Percentiles rank a stretch among this genome's conserved stretches.
Evolutionary conservation across 2,113 vertebrate species (phyloP).

Genomic region (Canis aureus): DNA sequence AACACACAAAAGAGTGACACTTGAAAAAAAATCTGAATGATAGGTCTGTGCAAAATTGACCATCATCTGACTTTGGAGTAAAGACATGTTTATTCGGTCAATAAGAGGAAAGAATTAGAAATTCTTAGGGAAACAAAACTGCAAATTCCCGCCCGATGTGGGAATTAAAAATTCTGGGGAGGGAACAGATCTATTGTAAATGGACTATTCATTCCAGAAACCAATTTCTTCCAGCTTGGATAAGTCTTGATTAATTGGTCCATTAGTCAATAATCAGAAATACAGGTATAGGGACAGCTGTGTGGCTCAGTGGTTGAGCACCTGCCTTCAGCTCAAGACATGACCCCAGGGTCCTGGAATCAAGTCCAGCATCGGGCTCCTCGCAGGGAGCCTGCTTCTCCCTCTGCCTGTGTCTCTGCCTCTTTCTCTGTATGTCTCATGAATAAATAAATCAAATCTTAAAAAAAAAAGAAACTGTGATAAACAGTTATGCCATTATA

Average conservation of each 20-base stretch:
- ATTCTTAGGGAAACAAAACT: conserved; percentile 27
- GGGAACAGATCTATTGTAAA: neutral
- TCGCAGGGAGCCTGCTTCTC: too few species aligned
- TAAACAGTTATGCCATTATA: neutral
- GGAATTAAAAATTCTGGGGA: neutral
- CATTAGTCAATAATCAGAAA: neutral
- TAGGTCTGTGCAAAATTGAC: neutral
- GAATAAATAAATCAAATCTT: too few species aligned
- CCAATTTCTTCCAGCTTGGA: neutral
- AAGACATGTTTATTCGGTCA: neutral
- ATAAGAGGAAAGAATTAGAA: conserved; percentile 40
- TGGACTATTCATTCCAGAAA: neutral
- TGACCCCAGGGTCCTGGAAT: too few species aligned
- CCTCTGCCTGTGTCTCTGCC: too few species aligned
- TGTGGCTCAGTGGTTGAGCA: too few species aligned
- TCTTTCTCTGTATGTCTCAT: too few species aligned
- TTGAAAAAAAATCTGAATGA: neutral
- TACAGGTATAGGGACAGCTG: too few species aligned
- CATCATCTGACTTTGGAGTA: neutral
- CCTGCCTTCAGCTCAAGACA: too few species aligned
- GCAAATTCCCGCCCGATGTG: neutral
- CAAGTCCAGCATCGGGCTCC: too few species aligned
- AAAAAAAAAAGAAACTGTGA: neutral
- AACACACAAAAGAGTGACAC: neutral
- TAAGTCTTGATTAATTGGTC: neutral